phyloP scores from a whole-genome alignment of 2,797 vertebrate genomes.

The Gallinago nigripennis region DNA sequence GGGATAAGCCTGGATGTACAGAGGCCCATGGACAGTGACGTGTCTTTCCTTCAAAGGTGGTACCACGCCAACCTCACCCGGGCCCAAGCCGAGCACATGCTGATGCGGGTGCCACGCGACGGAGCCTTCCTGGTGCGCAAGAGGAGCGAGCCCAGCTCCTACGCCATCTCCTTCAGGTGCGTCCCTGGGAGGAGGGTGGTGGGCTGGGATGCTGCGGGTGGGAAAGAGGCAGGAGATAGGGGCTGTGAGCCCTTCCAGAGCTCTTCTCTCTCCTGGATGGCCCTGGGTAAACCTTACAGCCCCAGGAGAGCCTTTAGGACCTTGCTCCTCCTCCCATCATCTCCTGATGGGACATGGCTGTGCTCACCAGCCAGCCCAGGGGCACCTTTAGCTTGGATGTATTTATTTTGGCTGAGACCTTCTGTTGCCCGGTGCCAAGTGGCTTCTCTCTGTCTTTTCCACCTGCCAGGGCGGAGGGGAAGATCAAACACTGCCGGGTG shows the following conservation, averaged over 20 bases:
- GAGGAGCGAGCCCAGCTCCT: constrained; percentile 92
- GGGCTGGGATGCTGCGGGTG: neutral
- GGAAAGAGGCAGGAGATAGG: neutral
- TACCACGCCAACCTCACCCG: constrained; percentile 94
- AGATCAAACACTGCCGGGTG: constrained; percentile 98
- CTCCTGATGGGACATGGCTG: neutral
- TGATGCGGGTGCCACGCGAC: constrained; percentile 96
- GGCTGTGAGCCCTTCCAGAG: neutral
- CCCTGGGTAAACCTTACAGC: neutral
- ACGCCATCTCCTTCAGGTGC: constrained; percentile 97
- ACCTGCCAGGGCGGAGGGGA: constrained; percentile 89
- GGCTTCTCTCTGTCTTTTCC: neutral
- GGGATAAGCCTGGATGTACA: neutral
- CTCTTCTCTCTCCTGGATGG: neutral
- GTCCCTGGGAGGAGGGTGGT: neutral
- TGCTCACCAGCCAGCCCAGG: accelerated
- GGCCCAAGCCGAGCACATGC: constrained; percentile 95
- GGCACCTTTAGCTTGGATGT: neutral
- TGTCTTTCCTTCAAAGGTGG: constrained; percentile 82
- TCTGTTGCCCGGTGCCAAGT: neutral
- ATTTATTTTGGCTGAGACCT: neutral
- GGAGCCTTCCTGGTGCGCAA: constrained; percentile 97
- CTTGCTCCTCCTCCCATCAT: accelerated
- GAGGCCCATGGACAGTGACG: accelerated
- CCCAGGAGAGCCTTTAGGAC: neutral